A percentile compares a stretch with the other conserved stretches of the same genome.
Conservation (phyloP, 2,113 vertebrate genomes). For the Hyperoodon ampullatus region DNA sequence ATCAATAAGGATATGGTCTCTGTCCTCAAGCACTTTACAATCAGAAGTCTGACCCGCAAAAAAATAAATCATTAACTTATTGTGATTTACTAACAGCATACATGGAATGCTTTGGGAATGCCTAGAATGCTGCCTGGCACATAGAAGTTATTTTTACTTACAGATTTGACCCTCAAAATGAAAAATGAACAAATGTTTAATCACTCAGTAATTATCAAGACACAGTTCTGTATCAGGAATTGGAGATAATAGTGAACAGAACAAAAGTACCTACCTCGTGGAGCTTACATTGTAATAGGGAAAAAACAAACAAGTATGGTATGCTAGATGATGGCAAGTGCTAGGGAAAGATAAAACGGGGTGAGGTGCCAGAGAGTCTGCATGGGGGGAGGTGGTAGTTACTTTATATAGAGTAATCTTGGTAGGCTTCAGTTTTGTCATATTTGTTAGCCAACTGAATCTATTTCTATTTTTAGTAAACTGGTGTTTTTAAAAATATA, state of each 20-base stretch:
- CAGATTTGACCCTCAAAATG: background rate
- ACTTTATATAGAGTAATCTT: background rate
- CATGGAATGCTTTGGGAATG: background rate
- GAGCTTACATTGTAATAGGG: background rate
- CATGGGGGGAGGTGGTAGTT: background rate
- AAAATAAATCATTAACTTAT: background rate
- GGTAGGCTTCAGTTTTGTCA: background rate
- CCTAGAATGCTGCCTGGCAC: background rate
- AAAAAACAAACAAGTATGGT: background rate
- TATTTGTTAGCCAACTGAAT: background rate
- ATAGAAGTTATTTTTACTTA: background rate
- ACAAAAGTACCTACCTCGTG: background rate
- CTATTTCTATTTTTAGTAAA: slow-evolving; percentile 24
- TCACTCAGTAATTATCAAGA: background rate
- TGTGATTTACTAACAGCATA: background rate
- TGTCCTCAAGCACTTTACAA: background rate
- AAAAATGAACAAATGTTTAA: slow-evolving; percentile 12
- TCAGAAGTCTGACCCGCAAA: background rate
- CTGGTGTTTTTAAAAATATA: background rate
- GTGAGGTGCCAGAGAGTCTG: no score
- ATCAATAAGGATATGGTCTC: background rate
- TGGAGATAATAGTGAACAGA: background rate
- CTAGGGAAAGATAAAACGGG: background rate
- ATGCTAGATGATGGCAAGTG: background rate
- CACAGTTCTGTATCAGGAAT: background rate